These are phyloP conservation scores for Apamea epomidion DNA, from an alignment of 2,888 invertebrate species.

Conservation along the genomic window DNA sequence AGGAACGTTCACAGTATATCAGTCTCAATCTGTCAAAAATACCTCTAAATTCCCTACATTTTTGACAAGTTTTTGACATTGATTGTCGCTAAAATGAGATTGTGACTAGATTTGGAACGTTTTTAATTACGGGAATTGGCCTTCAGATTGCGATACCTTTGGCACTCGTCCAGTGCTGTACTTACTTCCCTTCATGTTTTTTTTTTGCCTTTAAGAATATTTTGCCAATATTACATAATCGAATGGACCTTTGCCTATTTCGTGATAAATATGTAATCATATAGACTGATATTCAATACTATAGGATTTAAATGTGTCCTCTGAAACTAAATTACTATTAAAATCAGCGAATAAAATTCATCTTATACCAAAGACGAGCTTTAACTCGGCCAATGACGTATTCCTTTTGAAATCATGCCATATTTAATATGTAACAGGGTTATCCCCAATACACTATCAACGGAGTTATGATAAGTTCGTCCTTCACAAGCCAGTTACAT, in stretches of 20 bases:
- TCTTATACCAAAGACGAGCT: background rate
- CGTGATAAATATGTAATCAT: background rate
- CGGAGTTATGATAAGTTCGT: conserved; percentile 74
- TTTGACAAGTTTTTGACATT: too few species aligned
- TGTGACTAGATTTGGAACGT: too few species aligned
- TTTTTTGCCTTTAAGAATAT: background rate
- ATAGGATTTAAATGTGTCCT: background rate
- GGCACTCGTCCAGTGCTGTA: background rate
- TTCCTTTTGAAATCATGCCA: conserved; percentile 20
- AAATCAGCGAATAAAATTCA: background rate
- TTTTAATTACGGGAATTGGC: too few species aligned
- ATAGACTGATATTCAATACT: background rate
- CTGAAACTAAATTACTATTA: background rate
- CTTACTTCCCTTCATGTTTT: background rate
- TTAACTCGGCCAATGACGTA: background rate
- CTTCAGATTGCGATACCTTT: too few species aligned
- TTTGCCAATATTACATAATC: background rate
- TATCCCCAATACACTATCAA: conserved; percentile 61
- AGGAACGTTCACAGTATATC: too few species aligned
- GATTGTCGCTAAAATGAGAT: too few species aligned
- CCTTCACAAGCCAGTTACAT: conserved; percentile 83
- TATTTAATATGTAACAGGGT: conserved; percentile 15
- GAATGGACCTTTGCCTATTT: background rate
- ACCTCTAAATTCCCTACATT: too few species aligned
- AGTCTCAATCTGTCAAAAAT: too few species aligned